Evolutionary conservation across 2,888 invertebrate genomes (phyloP).

Genomic region (Nephrotoma guestfalica): DNA sequence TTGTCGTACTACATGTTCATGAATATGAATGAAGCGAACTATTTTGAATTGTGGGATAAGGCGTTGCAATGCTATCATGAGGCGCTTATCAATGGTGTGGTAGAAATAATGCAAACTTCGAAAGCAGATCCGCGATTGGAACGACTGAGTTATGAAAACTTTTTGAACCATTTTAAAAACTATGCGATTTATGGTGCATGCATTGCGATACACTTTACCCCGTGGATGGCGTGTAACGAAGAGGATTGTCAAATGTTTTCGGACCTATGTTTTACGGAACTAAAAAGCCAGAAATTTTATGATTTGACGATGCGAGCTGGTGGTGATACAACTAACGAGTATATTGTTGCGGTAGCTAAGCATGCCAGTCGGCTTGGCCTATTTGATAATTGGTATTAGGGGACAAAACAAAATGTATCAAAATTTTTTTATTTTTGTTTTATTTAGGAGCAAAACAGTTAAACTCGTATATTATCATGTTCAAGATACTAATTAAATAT

Average conservation of each 20-base stretch:
- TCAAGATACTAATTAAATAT: no score
- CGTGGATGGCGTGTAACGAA: constrained; percentile 23
- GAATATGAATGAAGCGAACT: constrained; percentile 16
- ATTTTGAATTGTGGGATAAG: constrained; percentile 18
- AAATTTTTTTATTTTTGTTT: no score
- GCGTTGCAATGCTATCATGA: constrained; percentile 22
- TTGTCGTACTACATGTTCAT: constrained; percentile 28
- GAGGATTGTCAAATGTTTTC: constrained; percentile 21
- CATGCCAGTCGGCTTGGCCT: constrained; percentile 27
- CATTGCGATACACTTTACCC: constrained; percentile 26
- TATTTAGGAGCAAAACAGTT: no score
- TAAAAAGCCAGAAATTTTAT: constrained; percentile 22
- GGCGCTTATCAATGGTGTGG: constrained; percentile 18
- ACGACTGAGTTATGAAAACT: constrained; percentile 17
- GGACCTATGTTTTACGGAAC: constrained; percentile 21
- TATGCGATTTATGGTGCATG: constrained; percentile 27
- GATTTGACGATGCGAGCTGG: constrained; percentile 21
- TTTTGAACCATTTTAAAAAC: constrained; percentile 24
- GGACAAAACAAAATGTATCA: constrained; percentile 14
- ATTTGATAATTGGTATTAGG: constrained; percentile 13
- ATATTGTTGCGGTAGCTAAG: constrained; percentile 20
- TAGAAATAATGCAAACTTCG: constrained; percentile 17
- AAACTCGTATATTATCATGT: no score
- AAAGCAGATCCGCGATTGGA: constrained; percentile 11
- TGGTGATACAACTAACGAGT: constrained; percentile 22